Evolutionary conservation across 2,888 invertebrate genomes (phyloP).

Genomic region (Ectobius pallidus): DNA sequence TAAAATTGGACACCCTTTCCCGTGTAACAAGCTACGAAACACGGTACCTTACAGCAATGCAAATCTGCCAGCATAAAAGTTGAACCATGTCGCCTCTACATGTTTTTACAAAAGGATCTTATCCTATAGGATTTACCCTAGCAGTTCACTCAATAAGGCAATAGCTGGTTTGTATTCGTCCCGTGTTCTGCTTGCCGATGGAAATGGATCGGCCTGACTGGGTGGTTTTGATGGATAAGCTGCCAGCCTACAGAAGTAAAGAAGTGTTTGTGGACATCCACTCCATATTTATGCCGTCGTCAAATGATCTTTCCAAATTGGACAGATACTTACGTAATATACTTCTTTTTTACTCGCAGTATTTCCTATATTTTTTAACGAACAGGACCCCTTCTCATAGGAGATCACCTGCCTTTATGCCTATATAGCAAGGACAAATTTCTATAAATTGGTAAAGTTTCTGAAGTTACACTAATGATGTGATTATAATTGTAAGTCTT

Average conservation of each 20-base stretch:
- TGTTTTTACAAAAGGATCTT: slow-evolving; percentile 10
- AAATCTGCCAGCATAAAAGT: background rate
- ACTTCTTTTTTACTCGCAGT: background rate
- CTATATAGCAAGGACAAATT: background rate
- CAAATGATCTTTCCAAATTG: slow-evolving; percentile 2
- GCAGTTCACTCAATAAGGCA: slow-evolving; percentile 6
- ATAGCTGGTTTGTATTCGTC: slow-evolving; percentile 4
- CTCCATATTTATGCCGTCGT: background rate
- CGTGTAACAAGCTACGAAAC: background rate
- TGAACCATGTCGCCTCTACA: background rate
- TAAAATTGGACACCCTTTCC: too few relatives aligned
- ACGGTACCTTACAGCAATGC: slow-evolving; percentile 4
- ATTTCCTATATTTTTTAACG: too few relatives aligned
- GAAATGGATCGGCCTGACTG: background rate
- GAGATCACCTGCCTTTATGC: background rate
- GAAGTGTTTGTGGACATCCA: slow-evolving; percentile 8
- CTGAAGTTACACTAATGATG: background rate
- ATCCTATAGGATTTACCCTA: slow-evolving; percentile 6
- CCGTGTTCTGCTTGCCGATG: background rate
- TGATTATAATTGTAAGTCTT: background rate
- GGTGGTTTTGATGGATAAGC: slow-evolving; percentile 13
- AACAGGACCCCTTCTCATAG: too few relatives aligned
- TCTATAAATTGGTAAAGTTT: background rate
- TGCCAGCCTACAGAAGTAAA: slow-evolving; percentile 4
- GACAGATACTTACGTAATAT: background rate